Evolutionary conservation across 2,797 vertebrate species (phyloP).

Genomic region (Dryobates pubescens): DNA sequence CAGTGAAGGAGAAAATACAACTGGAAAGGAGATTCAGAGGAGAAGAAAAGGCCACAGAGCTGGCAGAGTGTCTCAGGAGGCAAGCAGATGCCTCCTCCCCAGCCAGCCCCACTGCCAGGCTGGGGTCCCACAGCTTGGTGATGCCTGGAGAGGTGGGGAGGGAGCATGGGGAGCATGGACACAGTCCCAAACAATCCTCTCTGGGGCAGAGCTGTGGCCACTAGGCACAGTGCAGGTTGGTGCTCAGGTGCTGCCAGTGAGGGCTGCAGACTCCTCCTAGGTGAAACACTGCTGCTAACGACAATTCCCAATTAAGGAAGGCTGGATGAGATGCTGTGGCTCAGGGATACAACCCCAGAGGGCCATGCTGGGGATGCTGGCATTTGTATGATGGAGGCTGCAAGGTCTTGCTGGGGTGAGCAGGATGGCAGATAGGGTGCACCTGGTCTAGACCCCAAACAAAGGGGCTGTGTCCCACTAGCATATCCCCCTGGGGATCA

Average conservation of each 20-base stretch:
- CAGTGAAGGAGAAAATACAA: neutral
- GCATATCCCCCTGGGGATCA: neutral
- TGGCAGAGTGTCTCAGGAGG: accelerated
- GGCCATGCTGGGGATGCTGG: accelerated
- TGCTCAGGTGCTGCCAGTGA: neutral
- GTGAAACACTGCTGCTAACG: slow-evolving; percentile 46
- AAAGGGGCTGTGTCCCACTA: no score
- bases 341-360: neutral
- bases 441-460: no score
- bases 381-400: neutral
- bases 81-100: neutral
- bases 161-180: neutral
- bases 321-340: neutral
- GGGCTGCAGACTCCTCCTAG: slow-evolving; percentile 34
- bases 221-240: accelerated
- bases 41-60: neutral
- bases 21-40: neutral
- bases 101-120: neutral
- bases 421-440: neutral
- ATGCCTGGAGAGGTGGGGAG: accelerated
- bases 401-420: accelerated
- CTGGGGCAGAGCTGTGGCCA: neutral
- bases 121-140: neutral
- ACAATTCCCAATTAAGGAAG: slow-evolving; percentile 25
- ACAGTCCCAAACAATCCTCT: neutral